Evolutionary conservation across 2,888 invertebrate species (phyloP).

Genomic region (Acleris cristana): DNA sequence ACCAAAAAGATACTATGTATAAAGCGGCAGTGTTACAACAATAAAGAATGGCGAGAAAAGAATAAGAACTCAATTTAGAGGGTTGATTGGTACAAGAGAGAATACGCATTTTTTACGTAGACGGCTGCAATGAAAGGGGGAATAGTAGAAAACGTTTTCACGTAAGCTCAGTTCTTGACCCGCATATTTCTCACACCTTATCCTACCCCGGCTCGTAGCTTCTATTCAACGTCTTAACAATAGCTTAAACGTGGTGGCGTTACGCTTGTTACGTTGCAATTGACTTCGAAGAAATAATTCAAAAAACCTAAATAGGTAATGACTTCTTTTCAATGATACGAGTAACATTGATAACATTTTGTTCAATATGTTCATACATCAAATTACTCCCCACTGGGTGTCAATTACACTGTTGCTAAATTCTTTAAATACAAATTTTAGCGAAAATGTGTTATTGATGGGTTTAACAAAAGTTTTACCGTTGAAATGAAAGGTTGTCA

Average conservation of each 20-base stretch:
- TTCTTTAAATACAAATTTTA: no score
- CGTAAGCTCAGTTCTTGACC: constrained; percentile 50
- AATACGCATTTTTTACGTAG: constrained; percentile 37
- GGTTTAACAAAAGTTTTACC: background rate
- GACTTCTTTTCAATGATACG: no score
- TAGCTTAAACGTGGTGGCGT: background rate
- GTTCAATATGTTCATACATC: no score
- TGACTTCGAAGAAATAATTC: no score
- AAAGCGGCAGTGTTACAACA: constrained; percentile 30
- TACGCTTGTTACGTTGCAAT: background rate
- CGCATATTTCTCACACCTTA: constrained; percentile 50
- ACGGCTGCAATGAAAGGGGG: constrained; percentile 49
- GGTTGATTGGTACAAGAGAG: constrained; percentile 36
- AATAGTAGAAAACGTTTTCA: constrained; percentile 51
- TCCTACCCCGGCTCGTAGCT: constrained; percentile 1
- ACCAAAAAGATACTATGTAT: constrained; percentile 18
- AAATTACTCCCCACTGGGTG: no score
- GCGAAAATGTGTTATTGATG: no score
- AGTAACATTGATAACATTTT: no score
- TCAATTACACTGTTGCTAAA: no score
- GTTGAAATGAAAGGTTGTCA: background rate
- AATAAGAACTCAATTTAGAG: constrained; percentile 38
- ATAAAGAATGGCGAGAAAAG: constrained; percentile 30
- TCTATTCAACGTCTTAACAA: constrained; percentile 7
- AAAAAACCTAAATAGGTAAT: no score